Evolutionary conservation across 2,113 vertebrate genomes (phyloP).

Genomic region (Thunnus maccoyii): DNA sequence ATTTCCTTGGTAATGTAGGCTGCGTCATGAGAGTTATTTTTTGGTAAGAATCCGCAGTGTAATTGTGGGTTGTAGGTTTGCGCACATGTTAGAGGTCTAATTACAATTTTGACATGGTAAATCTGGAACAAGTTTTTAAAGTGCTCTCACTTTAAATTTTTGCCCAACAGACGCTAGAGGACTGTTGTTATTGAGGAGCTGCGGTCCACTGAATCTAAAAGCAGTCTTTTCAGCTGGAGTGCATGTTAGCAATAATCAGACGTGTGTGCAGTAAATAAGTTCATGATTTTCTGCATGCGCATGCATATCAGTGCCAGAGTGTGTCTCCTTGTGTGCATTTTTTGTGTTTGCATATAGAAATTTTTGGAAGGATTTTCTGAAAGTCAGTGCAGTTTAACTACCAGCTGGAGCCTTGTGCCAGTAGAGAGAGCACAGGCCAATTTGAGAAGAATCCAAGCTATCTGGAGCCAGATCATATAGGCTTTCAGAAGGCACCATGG

Average conservation of each 20-base stretch:
- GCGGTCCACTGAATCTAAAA: constrained; percentile 64
- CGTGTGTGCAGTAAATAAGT: constrained; percentile 28
- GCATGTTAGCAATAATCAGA: constrained; percentile 53
- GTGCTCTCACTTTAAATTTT: constrained; percentile 65
- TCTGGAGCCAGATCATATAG: constrained; percentile 66
- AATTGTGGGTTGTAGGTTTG: constrained; percentile 80
- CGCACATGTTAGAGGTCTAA: constrained; percentile 79
- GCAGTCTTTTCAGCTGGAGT: constrained; percentile 51
- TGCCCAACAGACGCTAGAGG: constrained; percentile 52
- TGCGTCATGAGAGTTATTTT: constrained; percentile 71
- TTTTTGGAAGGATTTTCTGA: constrained; percentile 32
- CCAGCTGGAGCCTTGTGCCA: constrained; percentile 58
- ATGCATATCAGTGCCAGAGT: background rate
- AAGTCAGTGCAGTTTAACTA: constrained; percentile 36
- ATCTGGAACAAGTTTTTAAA: constrained; percentile 74
- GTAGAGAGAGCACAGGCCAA: constrained; percentile 52
- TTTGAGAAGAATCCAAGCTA: constrained; percentile 76
- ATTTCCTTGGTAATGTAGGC: constrained; percentile 19
- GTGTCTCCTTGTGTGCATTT: constrained; percentile 28
- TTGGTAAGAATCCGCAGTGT: constrained; percentile 70
- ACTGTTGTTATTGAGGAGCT: constrained; percentile 59
- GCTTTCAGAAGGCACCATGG: constrained; percentile 67
- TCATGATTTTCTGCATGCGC: constrained; percentile 19
- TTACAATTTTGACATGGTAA: constrained; percentile 80
- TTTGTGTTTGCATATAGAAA: constrained; percentile 41